Percentiles rank a stretch among this genome's conserved stretches.
phyloP scores from a whole-genome alignment of 1,140 invertebrate species.

The Pantala flavescens region DNA sequence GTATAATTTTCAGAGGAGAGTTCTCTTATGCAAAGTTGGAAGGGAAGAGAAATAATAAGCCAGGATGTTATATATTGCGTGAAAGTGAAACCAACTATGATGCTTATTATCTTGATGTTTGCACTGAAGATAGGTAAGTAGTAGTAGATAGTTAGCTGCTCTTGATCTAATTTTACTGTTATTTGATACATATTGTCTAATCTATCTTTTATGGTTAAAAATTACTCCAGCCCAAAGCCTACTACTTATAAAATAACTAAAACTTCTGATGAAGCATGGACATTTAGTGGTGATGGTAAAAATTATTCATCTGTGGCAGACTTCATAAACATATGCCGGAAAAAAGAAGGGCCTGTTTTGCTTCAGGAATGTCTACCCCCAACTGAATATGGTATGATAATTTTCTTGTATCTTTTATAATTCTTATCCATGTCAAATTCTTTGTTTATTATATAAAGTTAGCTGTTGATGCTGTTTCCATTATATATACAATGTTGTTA shows the following conservation, averaged over 20 bases:
- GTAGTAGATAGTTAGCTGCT: no score
- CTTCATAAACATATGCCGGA: constrained; percentile 48
- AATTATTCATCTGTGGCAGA: constrained; percentile 50
- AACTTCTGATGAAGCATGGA: constrained; percentile 35
- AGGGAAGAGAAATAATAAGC: constrained; percentile 58
- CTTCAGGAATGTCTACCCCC: constrained; percentile 66
- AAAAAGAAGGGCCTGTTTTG: constrained; percentile 44
- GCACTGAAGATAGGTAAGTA: constrained; percentile 52
- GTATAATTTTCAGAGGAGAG: constrained; percentile 47
- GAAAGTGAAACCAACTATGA: constrained; percentile 69
- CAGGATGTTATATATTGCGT: constrained; percentile 67
- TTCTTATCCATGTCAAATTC: not conserved
- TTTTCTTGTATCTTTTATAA: constrained; percentile 18
- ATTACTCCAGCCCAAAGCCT: constrained; percentile 44
- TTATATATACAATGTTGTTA: no score
- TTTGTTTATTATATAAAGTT: no score
- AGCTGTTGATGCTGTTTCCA: no score
- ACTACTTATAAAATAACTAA: constrained; percentile 57
- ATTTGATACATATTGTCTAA: no score
- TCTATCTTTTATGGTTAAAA: no score
- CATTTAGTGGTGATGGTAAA: constrained; percentile 37
- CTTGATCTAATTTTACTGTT: no score
- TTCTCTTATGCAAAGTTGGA: constrained; percentile 75
- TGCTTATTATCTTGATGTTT: constrained; percentile 68
- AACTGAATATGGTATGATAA: constrained; percentile 69